These are phyloP conservation scores for Intellagama lesueurii DNA, from an alignment of 2,797 vertebrate genomes.

Conservation along the genomic window DNA sequence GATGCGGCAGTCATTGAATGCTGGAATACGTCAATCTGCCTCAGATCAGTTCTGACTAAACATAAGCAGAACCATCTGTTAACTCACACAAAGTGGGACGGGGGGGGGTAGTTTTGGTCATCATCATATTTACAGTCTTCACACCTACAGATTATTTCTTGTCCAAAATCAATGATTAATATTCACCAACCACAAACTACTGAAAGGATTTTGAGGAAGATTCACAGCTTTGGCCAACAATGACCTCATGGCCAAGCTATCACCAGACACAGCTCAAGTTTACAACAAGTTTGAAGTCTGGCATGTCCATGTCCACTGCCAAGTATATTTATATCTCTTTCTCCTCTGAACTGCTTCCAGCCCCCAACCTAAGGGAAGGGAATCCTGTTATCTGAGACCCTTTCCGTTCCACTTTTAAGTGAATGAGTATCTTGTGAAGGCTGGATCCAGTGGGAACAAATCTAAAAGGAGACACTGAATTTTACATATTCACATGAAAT, in stretches of 20 bases:
- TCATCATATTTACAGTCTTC: not conserved
- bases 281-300: constrained; percentile 28
- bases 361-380: constrained; percentile 27
- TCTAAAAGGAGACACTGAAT: constrained; percentile 13
- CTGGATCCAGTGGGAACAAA: not conserved
- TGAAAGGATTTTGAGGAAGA: constrained; percentile 5
- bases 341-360: constrained; percentile 44
- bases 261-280: constrained; percentile 33
- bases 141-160: constrained; percentile 20
- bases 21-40: not conserved
- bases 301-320: constrained; percentile 10
- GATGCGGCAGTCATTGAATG: not conserved
- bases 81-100: not conserved
- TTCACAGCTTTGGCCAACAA: not conserved
- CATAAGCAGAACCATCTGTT: constrained; percentile 15
- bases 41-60: not conserved
- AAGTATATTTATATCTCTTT: constrained; percentile 26
- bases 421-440: constrained; percentile 6
- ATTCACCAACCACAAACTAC: constrained; percentile 20
- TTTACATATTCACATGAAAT: not conserved
- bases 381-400: constrained; percentile 30
- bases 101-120: constrained; percentile 21
- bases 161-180: constrained; percentile 22
- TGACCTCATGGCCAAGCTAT: constrained; percentile 29
- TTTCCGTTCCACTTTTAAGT: constrained; percentile 8